Base-by-base conservation (phyloP, 2,113 vertebrate genomes). In the Rana temporaria region DNA sequence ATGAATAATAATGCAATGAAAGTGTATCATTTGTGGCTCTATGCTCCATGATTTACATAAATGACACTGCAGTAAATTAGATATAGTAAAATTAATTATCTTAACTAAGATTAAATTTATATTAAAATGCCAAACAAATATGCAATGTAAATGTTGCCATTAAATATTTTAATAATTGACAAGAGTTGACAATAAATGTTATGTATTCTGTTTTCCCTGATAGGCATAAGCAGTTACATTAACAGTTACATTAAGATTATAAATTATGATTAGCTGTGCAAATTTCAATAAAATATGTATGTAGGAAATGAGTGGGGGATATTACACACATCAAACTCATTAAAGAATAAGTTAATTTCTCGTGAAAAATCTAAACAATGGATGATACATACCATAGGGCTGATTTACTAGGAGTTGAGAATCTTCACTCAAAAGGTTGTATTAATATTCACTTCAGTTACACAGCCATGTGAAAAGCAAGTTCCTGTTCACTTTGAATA, bases 31-130 rank as follows among this genome's bases (percentile, higher is more conserved):
- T n/a, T 48, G 15, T 69, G 67, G n/a, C 30, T 19, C 9, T 22
- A 12, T 22, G 22, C 20, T 2, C 11, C 38, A 52, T 69, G 19
- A 48, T 52, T 69, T n/a, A 22, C 19, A 22, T 22, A 48, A 52
- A 48, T 42, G 67, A 38, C 48, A 69, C 20, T 18, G 20, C 34
- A 67, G 26, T 67, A 67, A 67, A 67, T 42, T 67, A 42, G 38
- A 22, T 16, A 4, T 14, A 11, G 19, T 18, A 34, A 8, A 19
- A 67, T 67, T 19, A 11, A 34, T 67, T 19, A 26, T 18, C 18
- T 15, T 48, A 69, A 38, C 48, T 48, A 52, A 52, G 38, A 42
- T 20, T n/a, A 19, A 48, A 69, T 22, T 69, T 69, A 22, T 48
- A n/a, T 4, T 52, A 22, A 69, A 48, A 69, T 67, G 26, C 5